Base-by-base conservation (phyloP, 1,140 invertebrate genomes). In the Drosophila fuyamai region DNA sequence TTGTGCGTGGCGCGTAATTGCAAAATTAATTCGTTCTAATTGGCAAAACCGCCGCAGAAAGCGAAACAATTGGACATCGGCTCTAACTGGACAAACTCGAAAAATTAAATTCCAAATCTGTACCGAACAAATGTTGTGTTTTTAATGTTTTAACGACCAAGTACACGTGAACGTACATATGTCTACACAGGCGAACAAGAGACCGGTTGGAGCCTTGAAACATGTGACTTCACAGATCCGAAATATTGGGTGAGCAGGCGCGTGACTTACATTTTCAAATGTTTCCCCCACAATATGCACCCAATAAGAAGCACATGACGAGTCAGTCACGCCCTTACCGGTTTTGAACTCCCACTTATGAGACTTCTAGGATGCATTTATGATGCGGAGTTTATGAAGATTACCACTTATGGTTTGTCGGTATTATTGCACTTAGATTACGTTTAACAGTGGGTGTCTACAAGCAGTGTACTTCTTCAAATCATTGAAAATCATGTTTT, bases 1-100 rank as follows among this genome's bases (percentile, higher is more conserved):
- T 74, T 68, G 47, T 76, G 72, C 54, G 41, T 57, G 71, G 43
- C 72, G 73, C 55, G 73, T 67, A 76, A 76, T 76, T 76, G 54
- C 73, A 66, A 76, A 76, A 76, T 76, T 59, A 76, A 76, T 67
- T 67, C 73, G 50, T 76, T 76, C 73, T 76, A 76, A 76, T 75
- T 75, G 72, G 55, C 61, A 76, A 76, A 76, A 76, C 38, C 32
- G 44, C 38, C 41, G 36, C 58, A 50, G 72, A 74, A 75, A 65
- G 43, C 57, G 50, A 75, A 48, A 56, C 67, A 66, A 59, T 66
- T 23, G 55, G 44, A 50, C 55, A 41, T 38, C 14, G 36, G 29
- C 10, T 40, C 12, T 29, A 66, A 71, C 67, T 71, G 60, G 60
- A 57, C 43, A 71, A 76, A 76, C 48, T 54, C 36, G 36, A 66